Conservation (phyloP, 2,888 invertebrate genomes). For the Camptogramma bilineatum region DNA sequence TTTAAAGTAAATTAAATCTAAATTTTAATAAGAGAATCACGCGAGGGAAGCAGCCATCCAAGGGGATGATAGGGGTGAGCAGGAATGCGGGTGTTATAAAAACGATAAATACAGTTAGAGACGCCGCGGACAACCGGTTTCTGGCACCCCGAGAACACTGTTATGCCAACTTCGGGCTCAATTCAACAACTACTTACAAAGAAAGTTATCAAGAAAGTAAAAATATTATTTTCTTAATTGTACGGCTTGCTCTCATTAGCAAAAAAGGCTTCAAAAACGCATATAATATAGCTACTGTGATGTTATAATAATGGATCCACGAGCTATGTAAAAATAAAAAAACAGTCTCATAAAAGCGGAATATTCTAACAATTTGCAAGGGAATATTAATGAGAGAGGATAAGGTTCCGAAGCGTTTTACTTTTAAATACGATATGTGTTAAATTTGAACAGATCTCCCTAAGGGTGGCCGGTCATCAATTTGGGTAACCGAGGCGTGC, state of each 20-base stretch:
- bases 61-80: slow-evolving; percentile 73
- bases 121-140: slow-evolving; percentile 74
- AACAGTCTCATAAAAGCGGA: slow-evolving; percentile 49
- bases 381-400: slow-evolving; percentile 75
- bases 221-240: neutral
- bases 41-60: slow-evolving; percentile 46
- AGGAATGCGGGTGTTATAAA: slow-evolving; percentile 76
- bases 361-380: slow-evolving; percentile 66
- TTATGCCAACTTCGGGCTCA: slow-evolving; percentile 50
- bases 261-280: neutral
- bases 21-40: slow-evolving; percentile 42
- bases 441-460: slow-evolving; percentile 83
- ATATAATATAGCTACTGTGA: too few relatives aligned
- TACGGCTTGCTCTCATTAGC: neutral
- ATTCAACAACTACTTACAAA: slow-evolving; percentile 7
- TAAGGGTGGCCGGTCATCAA: slow-evolving; percentile 81
- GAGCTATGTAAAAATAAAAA: slow-evolving; percentile 46
- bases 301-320: slow-evolving; percentile 8
- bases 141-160: slow-evolving; percentile 54
- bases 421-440: slow-evolving; percentile 83
- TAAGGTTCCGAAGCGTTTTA: slow-evolving; percentile 75
- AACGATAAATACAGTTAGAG: slow-evolving; percentile 79
- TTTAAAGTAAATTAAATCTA: slow-evolving; percentile 10
- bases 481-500: slow-evolving; percentile 69
- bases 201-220: neutral